Evolutionary conservation across 1,140 invertebrate genomes (phyloP).

Genomic region (Goniozus legneri): DNA sequence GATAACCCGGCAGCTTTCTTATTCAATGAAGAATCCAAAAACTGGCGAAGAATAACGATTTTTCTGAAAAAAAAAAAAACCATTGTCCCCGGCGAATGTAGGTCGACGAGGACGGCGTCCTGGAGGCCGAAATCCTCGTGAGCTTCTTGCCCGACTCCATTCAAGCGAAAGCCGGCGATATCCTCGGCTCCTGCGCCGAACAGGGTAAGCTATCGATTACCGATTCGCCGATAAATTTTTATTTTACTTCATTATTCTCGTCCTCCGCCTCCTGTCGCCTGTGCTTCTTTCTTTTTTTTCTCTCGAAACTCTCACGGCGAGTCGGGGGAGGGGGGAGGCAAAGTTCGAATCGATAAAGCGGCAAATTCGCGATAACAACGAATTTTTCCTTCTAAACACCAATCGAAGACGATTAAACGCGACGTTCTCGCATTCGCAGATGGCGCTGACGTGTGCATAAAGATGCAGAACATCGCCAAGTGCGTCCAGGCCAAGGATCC

Average conservation of each 20-base stretch:
- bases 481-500: slow-evolving; percentile 32
- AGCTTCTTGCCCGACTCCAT: slow-evolving; percentile 30
- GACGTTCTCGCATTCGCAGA: slow-evolving; percentile 19
- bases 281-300: not conserved
- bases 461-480: slow-evolving; percentile 29
- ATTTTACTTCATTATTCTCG: slow-evolving; percentile 8
- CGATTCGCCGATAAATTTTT: no score
- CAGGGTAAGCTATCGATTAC: slow-evolving; percentile 14
- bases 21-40: no score
- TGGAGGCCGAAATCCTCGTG: slow-evolving; percentile 38
- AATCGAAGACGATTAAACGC: no score
- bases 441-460: slow-evolving; percentile 36
- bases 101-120: slow-evolving; percentile 35
- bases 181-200: slow-evolving; percentile 22
- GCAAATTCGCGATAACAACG: no score
- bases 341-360: no score
- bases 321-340: no score
- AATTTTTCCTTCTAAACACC: no score
- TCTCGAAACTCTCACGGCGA: no score
- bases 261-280: not conserved
- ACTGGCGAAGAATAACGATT: no score
- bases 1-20: no score
- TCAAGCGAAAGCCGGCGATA: slow-evolving; percentile 11
- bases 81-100: no score
- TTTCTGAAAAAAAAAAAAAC: no score